Base-by-base conservation (phyloP, 2,113 vertebrate species). In the Pagrus major region DNA sequence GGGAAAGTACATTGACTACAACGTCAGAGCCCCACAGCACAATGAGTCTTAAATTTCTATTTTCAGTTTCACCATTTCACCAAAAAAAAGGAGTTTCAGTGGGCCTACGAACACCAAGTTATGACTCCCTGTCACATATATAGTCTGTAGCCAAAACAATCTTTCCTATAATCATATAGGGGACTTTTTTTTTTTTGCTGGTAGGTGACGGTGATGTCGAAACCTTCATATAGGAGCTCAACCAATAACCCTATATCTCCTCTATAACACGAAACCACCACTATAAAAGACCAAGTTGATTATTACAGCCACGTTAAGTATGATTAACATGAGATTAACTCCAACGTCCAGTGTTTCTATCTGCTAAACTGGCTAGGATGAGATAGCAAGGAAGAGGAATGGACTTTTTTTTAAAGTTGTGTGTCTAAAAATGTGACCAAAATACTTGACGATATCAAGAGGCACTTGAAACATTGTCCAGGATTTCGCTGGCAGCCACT, bases 141-240 rank as follows among this genome's bases (percentile, higher is more conserved):
- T 12, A 64, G 16, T 54, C 65, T 29, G 15, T 21, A 29, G 52
- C 29, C 3, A 15, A 42, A 58, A 60, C 41, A 44, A 71, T 23
- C 16, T 11, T 71, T 16, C 69, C 77, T 67, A 25, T 21, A 67
- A 71, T 71, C 56, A 82, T 4, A 44, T 11, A 56, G 25, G n/a
- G 11, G 27, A 31, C 47, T 42, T 72, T 56, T n/a, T 21, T 56
- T n/a, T 21, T 66, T 76, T 73, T 65, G 20, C 55, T 37, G 1
- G 16, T 51, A 14, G 10, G 2, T 25, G n/a, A 6, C 21, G 33
- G 66, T 60, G 21, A 47, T 23, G 2, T 42, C 47, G 0, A 67
- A 65, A 55, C 16, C n/a, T 25, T 72, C 46, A 23, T 3, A 18
- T 4, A 25, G 11, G 15, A 87, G 59, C 51, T 84, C 20, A 35